phyloP scores from a whole-genome alignment of 2,113 vertebrate genomes.

The Tinamus guttatus region DNA sequence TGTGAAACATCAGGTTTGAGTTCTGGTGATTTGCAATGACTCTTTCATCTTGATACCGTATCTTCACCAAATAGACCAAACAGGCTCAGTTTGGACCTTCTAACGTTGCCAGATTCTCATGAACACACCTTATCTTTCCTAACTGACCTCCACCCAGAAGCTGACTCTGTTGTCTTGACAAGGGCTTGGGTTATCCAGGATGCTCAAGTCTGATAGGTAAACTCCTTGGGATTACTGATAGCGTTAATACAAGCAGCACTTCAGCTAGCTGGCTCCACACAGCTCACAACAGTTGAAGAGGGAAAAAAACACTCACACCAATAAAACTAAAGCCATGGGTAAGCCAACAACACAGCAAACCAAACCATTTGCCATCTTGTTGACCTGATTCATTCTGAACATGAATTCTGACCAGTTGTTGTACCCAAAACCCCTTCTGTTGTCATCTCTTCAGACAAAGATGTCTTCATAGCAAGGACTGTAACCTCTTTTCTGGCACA shows the following conservation, averaged over 20 bases:
- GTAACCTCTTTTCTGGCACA: not conserved
- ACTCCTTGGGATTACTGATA: not conserved
- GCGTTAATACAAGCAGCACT: not conserved
- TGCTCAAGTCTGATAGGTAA: not conserved
- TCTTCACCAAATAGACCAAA: slow-evolving; percentile 14
- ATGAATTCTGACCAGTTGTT: too few species aligned
- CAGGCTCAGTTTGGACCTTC: not conserved
- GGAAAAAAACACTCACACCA: not conserved
- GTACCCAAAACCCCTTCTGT: not conserved
- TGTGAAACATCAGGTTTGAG: not conserved
- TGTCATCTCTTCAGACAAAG: not conserved
- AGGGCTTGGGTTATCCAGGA: not conserved
- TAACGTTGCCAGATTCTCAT: not conserved
- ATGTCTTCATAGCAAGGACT: not conserved
- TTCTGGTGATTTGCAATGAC: not conserved
- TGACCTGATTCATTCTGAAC: not conserved
- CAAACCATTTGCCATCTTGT: not conserved
- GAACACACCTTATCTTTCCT: not conserved
- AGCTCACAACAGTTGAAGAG: not conserved
- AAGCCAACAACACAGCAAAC: not conserved
- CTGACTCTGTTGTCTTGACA: not conserved
- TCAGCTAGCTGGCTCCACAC: not conserved
- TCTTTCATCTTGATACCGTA: accelerated
- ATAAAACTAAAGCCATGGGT: not conserved
- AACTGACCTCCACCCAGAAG: not conserved